Evolutionary conservation across 1,140 invertebrate species (phyloP).

Genomic region (Phocides pigmalion): DNA sequence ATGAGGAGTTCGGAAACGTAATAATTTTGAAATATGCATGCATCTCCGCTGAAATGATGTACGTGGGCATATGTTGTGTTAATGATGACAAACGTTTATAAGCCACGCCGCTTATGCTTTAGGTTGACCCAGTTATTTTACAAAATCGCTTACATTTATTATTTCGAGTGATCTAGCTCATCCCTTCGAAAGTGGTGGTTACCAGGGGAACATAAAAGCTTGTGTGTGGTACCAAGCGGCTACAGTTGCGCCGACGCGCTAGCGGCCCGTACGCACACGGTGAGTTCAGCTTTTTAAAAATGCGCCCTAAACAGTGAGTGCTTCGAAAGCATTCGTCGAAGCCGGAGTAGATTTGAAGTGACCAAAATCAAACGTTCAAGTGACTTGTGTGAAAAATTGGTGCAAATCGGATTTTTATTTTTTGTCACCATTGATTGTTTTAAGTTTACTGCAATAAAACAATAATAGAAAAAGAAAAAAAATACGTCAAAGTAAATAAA

Average conservation of each 20-base stretch:
- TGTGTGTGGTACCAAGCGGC: conserved; percentile 34
- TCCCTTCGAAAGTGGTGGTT: conserved; percentile 70
- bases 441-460: too few species aligned
- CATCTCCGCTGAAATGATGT: conserved; percentile 25
- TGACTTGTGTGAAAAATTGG: conserved; percentile 12
- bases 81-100: conserved; percentile 20
- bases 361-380: neutral
- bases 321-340: conserved; percentile 1
- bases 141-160: conserved; percentile 47
- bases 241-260: conserved; percentile 66
- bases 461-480: too few species aligned
- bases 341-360: conserved; percentile 14
- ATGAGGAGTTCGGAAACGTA: conserved; percentile 22
- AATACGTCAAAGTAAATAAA: too few species aligned
- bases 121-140: conserved; percentile 39
- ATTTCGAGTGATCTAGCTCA: conserved; percentile 53
- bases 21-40: conserved; percentile 34
- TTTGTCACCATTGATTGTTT: neutral
- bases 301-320: conserved; percentile 12
- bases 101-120: conserved; percentile 24
- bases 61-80: conserved; percentile 20
- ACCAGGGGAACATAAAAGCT: conserved; percentile 63
- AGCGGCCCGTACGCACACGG: conserved; percentile 70
- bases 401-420: conserved; percentile 8
- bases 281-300: conserved; percentile 53